Evolutionary conservation across 2,888 invertebrate species (phyloP).

Genomic region (Drosophila affinis): DNA sequence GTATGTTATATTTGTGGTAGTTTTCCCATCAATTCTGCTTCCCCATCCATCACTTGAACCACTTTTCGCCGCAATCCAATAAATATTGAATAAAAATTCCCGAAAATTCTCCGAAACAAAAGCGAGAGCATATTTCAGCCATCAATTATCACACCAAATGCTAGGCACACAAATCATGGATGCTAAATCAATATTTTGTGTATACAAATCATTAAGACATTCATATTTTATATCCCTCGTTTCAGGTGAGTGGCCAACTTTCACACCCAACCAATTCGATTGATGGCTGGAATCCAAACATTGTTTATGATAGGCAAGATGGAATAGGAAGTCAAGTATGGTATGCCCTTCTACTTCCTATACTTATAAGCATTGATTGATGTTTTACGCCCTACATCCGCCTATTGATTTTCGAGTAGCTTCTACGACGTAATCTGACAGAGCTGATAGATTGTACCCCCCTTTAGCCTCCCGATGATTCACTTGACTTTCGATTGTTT

Average conservation of each 20-base stretch:
- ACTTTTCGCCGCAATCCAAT: not conserved
- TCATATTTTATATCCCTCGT: conserved; percentile 42
- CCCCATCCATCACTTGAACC: not conserved
- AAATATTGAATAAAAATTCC: conserved; percentile 1
- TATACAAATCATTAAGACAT: conserved; percentile 44
- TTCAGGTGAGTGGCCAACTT: conserved; percentile 54
- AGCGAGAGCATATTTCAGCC: not conserved
- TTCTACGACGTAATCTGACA: no score
- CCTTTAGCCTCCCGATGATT: no score
- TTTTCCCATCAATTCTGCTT: not conserved
- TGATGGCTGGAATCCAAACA: conserved; percentile 39
- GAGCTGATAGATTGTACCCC: no score
- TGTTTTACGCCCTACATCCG: no score
- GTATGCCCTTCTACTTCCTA: not conserved
- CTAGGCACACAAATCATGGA: conserved; percentile 32
- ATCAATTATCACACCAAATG: conserved; percentile 16
- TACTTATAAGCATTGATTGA: no score
- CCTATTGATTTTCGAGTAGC: no score
- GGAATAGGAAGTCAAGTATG: conserved; percentile 16
- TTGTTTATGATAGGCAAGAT: conserved; percentile 22
- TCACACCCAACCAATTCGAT: conserved; percentile 46
- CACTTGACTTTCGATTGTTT: no score
- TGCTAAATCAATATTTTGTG: conserved; percentile 42
- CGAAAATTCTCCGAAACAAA: not conserved
- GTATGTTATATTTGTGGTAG: not conserved